Evolutionary conservation across 2,888 invertebrate genomes (phyloP).

Genomic region (Melinaea menophilus): DNA sequence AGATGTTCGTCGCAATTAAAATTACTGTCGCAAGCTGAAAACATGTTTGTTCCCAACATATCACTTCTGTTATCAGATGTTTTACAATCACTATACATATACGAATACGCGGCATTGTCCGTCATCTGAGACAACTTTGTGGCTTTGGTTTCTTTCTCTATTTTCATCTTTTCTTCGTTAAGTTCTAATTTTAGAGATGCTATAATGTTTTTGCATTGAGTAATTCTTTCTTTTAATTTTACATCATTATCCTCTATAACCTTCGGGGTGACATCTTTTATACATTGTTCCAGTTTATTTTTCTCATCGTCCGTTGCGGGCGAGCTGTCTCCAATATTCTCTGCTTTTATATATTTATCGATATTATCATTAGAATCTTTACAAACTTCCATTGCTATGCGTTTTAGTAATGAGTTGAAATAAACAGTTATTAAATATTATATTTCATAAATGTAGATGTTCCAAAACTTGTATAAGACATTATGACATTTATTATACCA

Average conservation of each 20-base stretch:
- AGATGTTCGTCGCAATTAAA: conserved; percentile 60
- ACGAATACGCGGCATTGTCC: conserved; percentile 22
- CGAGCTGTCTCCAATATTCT: background rate
- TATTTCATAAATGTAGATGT: background rate
- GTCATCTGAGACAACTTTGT: conserved; percentile 19
- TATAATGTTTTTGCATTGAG: conserved; percentile 60
- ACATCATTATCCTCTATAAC: conserved; percentile 52
- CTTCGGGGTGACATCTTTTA: conserved; percentile 9
- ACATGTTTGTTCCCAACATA: conserved; percentile 39
- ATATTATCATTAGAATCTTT: conserved; percentile 1
- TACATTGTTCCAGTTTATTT: conserved; percentile 5
- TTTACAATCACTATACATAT: conserved; percentile 31
- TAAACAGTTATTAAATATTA: conserved; percentile 3
- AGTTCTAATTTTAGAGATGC: conserved; percentile 63
- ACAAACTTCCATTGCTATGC: background rate
- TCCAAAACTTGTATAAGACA: too few species aligned
- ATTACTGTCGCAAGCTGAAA: conserved; percentile 52
- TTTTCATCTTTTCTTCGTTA: conserved; percentile 58
- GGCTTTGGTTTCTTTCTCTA: conserved; percentile 47
- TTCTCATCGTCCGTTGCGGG: conserved; percentile 17
- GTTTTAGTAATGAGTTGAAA: background rate
- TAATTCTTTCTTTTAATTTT: conserved; percentile 61
- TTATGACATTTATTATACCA: too few species aligned
- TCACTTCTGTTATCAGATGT: conserved; percentile 31
- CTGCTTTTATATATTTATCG: conserved; percentile 15